Percentiles rank a stretch among this genome's conserved stretches.
Evolutionary conservation across 2,797 vertebrate genomes (phyloP).

Genomic region (Anguilla marmorata): DNA sequence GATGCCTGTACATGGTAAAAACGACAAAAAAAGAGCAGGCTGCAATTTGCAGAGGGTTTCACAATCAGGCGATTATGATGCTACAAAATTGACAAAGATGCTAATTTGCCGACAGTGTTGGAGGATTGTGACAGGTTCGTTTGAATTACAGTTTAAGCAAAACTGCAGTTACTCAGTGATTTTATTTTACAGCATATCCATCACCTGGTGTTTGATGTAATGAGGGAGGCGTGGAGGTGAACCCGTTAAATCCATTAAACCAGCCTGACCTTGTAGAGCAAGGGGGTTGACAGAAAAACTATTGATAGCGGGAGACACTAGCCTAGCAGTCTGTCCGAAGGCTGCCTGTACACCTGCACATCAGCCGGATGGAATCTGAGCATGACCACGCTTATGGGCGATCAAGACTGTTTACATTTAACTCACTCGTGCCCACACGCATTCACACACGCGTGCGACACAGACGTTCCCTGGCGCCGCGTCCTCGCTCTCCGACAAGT

Average conservation of each 20-base stretch:
- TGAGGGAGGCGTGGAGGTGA: conserved; percentile 56
- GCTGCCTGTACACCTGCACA: background rate
- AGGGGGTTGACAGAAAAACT: conserved; percentile 1
- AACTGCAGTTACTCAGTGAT: conserved; percentile 54
- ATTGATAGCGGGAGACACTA: background rate
- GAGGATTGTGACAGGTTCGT: conserved; percentile 52
- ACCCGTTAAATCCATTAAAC: conserved; percentile 54
- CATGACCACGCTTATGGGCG: background rate
- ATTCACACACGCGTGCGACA: background rate
- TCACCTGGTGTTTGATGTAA: conserved; percentile 56
- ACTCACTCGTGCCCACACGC: background rate
- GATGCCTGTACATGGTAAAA: conserved; percentile 9
- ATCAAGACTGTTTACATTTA: background rate
- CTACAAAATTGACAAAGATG: background rate
- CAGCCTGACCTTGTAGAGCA: conserved; percentile 48
- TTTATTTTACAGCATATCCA: conserved; percentile 51
- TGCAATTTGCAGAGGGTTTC: conserved; percentile 33
- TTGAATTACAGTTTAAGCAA: conserved; percentile 46
- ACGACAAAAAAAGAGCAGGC: background rate
- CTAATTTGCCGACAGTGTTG: conserved; percentile 43
- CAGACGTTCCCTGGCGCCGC: background rate
- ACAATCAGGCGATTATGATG: background rate
- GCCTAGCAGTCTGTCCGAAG: background rate
- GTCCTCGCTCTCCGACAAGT: conserved; percentile 25
- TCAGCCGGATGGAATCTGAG: background rate